Conservation (phyloP, 2,797 vertebrate species). For the Sebastiscus albofasciatus region DNA sequence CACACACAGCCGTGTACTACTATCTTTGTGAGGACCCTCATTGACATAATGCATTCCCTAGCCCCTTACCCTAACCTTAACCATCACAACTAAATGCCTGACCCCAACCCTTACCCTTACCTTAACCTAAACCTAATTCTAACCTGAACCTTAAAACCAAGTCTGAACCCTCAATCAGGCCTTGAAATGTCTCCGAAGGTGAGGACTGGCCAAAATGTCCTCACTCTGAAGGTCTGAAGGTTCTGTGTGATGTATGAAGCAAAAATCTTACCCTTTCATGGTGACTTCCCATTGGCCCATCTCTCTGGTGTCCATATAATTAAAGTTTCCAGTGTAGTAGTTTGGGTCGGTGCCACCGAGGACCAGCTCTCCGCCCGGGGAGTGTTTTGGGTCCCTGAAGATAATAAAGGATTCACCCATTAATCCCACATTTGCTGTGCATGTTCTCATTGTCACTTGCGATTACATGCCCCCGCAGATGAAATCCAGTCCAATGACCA, state of each 20-base stretch:
- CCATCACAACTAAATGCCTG: too few relatives aligned
- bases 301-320: slow-evolving; percentile 88
- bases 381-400: slow-evolving; percentile 85
- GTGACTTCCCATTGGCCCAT: slow-evolving; percentile 91
- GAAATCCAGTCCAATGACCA: not conserved
- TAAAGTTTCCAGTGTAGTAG: slow-evolving; percentile 91
- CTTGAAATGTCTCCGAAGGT: not conserved
- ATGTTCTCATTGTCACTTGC: not conserved
- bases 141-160: not conserved
- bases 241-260: not conserved
- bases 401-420: not conserved
- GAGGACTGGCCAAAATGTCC: not conserved
- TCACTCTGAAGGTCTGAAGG: not conserved
- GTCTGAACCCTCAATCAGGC: not conserved
- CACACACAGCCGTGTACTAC: too few relatives aligned
- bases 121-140: not conserved
- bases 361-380: slow-evolving; percentile 92
- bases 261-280: slow-evolving; percentile 89
- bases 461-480: not conserved
- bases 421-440: not conserved
- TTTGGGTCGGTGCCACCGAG: slow-evolving; percentile 93
- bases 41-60: not conserved
- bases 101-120: too few relatives aligned
- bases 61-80: not conserved
- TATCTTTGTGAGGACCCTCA: not conserved